Evolutionary conservation across 2,113 vertebrate species (phyloP), one percentile per base, ranked within the genome.

Genomic region (Bufo bufo): DNA sequence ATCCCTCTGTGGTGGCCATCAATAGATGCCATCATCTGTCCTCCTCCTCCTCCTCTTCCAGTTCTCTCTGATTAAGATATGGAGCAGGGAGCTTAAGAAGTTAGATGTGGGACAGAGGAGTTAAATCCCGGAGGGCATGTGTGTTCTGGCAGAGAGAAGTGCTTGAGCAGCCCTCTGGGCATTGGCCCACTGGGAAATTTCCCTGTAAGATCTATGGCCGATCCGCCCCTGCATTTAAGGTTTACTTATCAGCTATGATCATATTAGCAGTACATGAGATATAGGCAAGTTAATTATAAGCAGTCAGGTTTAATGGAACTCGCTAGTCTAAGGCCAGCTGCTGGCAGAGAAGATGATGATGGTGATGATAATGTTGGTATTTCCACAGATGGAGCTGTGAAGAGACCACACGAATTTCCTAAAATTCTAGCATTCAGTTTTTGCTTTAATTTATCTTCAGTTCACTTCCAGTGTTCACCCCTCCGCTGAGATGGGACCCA

Each of bases 391-490:
- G 85, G 74, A 45, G 75, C 74, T 58, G 58, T 65, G 72, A n/a
- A 33, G 54, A 65, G 74, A 45, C n/a, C 58, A 45, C 58, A 23
- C 59, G 45, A 47, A 49, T 50, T 79, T 66, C 61, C 75, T 10
- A 65, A 69, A 87, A 65, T 52, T 33, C 80, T 74, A 59, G 23
- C 88, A 89, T 86, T 91, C 82, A 85, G 14, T 84, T 89, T 65
- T 89, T 63, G 85, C 71, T 85, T 81, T 74, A 82, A 90, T 90
- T 89, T 87, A 84, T 91, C 92, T 89, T 91, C 90, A 90, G 90
- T 89, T 86, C 12, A 63, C 85, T 80, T 66, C 78, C 90, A 88
- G 75, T 87, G 85, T 91, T 90, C 11, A 78, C 89, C 47, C 0
- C 66, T 3, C 74, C 84, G 88, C 90, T 75, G 86, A 78, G 84